Conservation (phyloP, 2,113 vertebrate genomes). For the Sphaerodactylus townsendi region DNA sequence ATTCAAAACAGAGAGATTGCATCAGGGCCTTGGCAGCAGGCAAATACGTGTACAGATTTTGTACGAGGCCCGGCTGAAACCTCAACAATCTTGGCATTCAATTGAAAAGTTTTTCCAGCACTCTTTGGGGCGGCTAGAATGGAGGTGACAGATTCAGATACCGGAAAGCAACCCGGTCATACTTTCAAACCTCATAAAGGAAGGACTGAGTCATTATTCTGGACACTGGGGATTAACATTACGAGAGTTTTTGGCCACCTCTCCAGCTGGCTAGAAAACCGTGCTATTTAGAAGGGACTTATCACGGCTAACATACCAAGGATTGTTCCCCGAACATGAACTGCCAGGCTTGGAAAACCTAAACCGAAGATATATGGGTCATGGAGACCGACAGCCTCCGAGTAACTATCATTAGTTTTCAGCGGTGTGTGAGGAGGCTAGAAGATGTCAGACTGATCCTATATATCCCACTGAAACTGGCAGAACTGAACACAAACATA, state of each 20-base stretch:
- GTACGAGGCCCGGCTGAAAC: neutral
- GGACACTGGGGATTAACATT: neutral
- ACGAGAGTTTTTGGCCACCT: neutral
- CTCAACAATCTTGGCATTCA: neutral
- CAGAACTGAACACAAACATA: neutral
- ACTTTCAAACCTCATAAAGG: neutral
- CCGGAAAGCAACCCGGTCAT: neutral
- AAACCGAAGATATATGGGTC: neutral
- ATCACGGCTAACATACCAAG: neutral
- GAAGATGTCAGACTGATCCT: neutral
- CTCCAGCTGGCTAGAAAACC: neutral
- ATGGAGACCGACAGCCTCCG: neutral
- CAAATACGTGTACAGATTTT: neutral
- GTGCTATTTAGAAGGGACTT: neutral
- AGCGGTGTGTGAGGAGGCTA: neutral
- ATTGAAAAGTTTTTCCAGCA: neutral
- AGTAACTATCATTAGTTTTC: neutral
- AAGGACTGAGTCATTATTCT: neutral
- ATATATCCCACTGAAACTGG: too few species aligned
- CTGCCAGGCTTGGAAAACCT: neutral
- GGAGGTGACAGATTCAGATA: neutral
- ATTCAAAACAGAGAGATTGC: neutral
- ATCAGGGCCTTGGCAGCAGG: neutral
- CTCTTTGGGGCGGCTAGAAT: neutral
- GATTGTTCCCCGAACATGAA: neutral